Evolutionary conservation across 2,113 vertebrate genomes (phyloP).

Genomic region (Morone saxatilis): DNA sequence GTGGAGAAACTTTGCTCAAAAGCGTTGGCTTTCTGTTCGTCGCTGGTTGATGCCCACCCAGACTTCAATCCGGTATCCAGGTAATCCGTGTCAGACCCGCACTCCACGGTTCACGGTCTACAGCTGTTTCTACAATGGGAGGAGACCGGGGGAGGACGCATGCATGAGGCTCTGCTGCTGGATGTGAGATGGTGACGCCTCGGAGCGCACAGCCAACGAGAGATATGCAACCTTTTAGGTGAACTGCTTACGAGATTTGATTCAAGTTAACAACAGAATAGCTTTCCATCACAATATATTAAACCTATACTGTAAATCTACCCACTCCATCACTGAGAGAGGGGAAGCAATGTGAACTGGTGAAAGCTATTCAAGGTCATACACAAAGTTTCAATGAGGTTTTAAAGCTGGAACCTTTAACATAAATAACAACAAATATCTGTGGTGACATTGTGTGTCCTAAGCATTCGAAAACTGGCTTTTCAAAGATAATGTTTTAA

Average conservation of each 20-base stretch:
- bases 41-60: constrained; percentile 31
- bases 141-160: constrained; percentile 56
- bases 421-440: no score
- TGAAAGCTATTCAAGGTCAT: no score
- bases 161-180: constrained; percentile 54
- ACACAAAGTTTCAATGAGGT: no score
- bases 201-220: constrained; percentile 75
- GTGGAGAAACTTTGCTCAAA: background rate
- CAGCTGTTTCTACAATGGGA: constrained; percentile 75
- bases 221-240: constrained; percentile 20
- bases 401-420: no score
- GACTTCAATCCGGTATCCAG: constrained; percentile 40
- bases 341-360: background rate
- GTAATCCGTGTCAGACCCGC: constrained; percentile 58
- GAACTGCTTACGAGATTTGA: background rate
- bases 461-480: no score
- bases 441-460: no score
- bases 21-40: background rate
- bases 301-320: background rate
- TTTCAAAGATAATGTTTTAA: no score
- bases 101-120: constrained; percentile 61
- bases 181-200: constrained; percentile 78
- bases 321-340: background rate
- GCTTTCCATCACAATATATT: background rate
- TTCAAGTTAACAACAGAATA: background rate